Evolutionary conservation across 2,888 invertebrate species (phyloP).

Genomic region (Ceriagrion tenellum): DNA sequence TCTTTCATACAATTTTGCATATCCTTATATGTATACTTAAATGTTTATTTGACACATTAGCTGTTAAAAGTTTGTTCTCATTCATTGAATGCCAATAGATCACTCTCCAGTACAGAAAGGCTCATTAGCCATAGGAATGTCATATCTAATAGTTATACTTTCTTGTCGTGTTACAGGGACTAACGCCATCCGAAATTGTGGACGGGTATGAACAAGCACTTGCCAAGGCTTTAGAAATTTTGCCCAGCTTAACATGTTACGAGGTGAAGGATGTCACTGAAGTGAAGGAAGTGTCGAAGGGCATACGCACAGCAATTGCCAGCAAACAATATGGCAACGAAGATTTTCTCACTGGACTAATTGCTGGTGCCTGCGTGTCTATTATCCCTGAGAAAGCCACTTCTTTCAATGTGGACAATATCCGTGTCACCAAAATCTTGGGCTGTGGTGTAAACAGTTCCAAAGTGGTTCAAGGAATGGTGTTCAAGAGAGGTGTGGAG

Average conservation of each 20-base stretch:
- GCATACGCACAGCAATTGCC: conserved; percentile 92
- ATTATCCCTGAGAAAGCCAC: conserved; percentile 91
- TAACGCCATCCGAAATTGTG: conserved; percentile 97
- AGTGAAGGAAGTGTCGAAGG: conserved; percentile 85
- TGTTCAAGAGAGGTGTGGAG: conserved; percentile 97
- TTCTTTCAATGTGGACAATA: conserved; percentile 96
- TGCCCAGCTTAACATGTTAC: conserved; percentile 89
- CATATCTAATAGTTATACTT: too few relatives aligned
- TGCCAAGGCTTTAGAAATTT: conserved; percentile 92
- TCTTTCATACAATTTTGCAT: too few relatives aligned
- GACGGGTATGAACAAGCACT: conserved; percentile 96
- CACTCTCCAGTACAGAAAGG: too few relatives aligned
- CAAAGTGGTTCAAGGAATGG: conserved; percentile 96
- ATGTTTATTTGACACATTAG: too few relatives aligned
- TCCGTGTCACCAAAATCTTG: conserved; percentile 93
- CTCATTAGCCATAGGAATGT: too few relatives aligned
- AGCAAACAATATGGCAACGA: conserved; percentile 99
- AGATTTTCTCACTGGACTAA: conserved; percentile 91
- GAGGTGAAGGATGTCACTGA: conserved; percentile 86
- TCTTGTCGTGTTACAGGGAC: conserved; percentile 81
- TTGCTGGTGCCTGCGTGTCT: conserved; percentile 93
- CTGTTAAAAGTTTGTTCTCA: too few relatives aligned
- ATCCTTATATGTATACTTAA: too few relatives aligned
- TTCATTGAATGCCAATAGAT: too few relatives aligned
- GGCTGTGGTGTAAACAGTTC: conserved; percentile 88